Evolutionary conservation across 1,140 invertebrate species (phyloP).

Genomic region (Drosophila lacteicornis): DNA sequence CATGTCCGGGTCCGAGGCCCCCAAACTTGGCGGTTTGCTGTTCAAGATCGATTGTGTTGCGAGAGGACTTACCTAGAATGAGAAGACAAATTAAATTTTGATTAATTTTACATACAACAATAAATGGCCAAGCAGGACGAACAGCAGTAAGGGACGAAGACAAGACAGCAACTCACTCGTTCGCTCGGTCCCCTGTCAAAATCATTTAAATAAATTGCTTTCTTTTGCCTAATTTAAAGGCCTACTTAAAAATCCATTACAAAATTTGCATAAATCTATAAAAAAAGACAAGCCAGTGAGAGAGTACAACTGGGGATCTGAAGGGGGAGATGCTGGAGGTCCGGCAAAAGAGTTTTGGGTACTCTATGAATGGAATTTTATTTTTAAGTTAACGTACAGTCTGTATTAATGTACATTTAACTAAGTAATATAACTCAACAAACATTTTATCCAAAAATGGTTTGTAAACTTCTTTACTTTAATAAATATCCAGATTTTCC

Average conservation of each 20-base stretch:
- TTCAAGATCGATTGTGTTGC: constrained; percentile 27
- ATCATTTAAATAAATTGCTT: constrained; percentile 78
- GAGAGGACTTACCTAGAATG: constrained; percentile 62
- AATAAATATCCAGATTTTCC: neutral
- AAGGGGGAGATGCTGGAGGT: neutral
- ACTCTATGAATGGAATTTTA: neutral
- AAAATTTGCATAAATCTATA: constrained; percentile 78
- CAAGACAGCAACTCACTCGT: constrained; percentile 16
- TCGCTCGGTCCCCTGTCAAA: constrained; percentile 45
- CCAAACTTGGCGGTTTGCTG: constrained; percentile 8
- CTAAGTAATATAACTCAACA: no score
- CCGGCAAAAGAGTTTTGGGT: constrained; percentile 5
- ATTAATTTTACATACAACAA: constrained; percentile 65
- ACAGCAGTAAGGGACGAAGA: constrained; percentile 31
- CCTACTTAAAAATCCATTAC: constrained; percentile 83
- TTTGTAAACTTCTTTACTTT: neutral
- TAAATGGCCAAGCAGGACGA: constrained; percentile 6
- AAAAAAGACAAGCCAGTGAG: constrained; percentile 33
- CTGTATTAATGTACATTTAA: no score
- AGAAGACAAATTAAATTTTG: constrained; percentile 72
- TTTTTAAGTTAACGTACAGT: neutral
- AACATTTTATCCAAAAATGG: neutral
- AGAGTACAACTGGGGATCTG: constrained; percentile 2
- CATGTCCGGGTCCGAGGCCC: neutral
- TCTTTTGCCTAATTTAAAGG: constrained; percentile 76